Percentiles rank a stretch among this genome's conserved stretches.
phyloP scores from a whole-genome alignment of 92 coral and sea anemone species.

The Parazoanthus swiftii region DNA sequence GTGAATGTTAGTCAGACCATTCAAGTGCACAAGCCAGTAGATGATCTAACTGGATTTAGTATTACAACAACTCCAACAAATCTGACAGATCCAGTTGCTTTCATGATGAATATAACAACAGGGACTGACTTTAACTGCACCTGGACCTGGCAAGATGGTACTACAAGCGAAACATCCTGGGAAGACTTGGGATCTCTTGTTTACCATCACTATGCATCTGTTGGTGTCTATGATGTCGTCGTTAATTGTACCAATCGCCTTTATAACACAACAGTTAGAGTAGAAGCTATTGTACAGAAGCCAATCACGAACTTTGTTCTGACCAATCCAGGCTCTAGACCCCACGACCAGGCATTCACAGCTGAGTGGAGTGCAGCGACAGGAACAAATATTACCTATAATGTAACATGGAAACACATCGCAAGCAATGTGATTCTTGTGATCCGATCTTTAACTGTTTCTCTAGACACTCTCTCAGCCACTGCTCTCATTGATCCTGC shows the following conservation, averaged over 20 bases:
- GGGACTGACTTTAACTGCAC: constrained; percentile 87
- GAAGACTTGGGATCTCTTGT: constrained; percentile 65
- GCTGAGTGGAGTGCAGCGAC: constrained; percentile 45
- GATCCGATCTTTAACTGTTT: constrained; percentile 13
- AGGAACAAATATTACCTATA: constrained; percentile 85
- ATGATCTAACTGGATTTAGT: constrained; percentile 64
- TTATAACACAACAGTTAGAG: constrained; percentile 60
- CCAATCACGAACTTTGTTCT: constrained; percentile 57
- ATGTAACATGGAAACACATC: constrained; percentile 48
- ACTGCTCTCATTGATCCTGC: constrained; percentile 38
- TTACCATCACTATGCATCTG: constrained; percentile 59
- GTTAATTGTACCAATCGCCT: constrained; percentile 82
- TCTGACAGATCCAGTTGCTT: constrained; percentile 65
- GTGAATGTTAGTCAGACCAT: constrained; percentile 52
- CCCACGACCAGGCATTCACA: constrained; percentile 44
- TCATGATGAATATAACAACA: constrained; percentile 70
- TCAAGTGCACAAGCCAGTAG: constrained; percentile 88
- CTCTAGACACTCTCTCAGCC: constrained; percentile 41
- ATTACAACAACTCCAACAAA: constrained; percentile 68
- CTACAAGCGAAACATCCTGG: constrained; percentile 42
- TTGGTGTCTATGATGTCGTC: constrained; percentile 60
- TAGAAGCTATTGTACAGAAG: constrained; percentile 72
- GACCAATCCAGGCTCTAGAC: constrained; percentile 52
- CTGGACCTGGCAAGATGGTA: constrained; percentile 77
- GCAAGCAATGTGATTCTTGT: constrained; percentile 25